Evolutionary conservation across 2,888 invertebrate species (phyloP).

Genomic region (Caenorhabditis sinica): DNA sequence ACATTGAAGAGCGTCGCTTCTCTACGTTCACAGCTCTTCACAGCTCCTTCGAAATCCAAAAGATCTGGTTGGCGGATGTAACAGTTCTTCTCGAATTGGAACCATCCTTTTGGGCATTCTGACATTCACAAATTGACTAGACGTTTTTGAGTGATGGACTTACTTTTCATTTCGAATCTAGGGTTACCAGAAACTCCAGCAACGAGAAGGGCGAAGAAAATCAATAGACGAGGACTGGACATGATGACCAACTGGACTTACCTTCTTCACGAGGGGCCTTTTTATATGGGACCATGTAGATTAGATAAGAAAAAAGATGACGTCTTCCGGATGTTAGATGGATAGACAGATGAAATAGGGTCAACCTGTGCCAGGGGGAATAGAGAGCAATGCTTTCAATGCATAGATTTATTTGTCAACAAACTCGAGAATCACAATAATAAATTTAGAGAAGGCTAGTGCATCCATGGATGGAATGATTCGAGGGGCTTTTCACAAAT

Average conservation of each 20-base stretch:
- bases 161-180: constrained; percentile 24
- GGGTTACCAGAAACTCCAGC: neutral
- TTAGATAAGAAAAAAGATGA: constrained; percentile 12
- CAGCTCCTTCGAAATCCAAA: constrained; percentile 22
- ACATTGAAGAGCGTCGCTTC: constrained; percentile 15
- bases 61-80: constrained; percentile 37
- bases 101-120: constrained; percentile 48
- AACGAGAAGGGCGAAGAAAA: neutral
- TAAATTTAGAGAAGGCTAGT: neutral
- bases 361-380: too few species aligned
- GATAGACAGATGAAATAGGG: too few species aligned
- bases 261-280: neutral
- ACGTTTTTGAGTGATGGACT: neutral
- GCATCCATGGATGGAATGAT: constrained; percentile 31
- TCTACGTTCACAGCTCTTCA: constrained; percentile 2
- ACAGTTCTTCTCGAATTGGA: constrained; percentile 26
- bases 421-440: too few species aligned
- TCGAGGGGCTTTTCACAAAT: constrained; percentile 46
- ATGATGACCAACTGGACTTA: neutral
- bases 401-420: too few species aligned
- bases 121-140: neutral
- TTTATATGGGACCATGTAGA: constrained; percentile 17
- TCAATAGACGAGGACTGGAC: neutral
- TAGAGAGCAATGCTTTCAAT: too few species aligned
- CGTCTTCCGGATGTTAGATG: neutral